phyloP scores from a whole-genome alignment of 2,888 invertebrate genomes.

The Dolomedes plantarius region DNA sequence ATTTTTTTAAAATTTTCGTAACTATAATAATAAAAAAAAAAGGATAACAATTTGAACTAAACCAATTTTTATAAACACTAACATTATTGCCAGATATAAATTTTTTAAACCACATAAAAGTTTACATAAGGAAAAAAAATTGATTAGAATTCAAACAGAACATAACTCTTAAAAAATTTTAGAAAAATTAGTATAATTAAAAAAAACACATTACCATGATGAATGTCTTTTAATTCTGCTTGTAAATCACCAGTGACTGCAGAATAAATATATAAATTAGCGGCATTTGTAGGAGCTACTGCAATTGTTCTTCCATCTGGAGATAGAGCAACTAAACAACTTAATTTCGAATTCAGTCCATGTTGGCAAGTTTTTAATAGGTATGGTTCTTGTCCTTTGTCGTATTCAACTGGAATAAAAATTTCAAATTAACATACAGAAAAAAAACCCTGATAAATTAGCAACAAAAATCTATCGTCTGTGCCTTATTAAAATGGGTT shows the following conservation, averaged over 20 bases:
- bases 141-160: too few species aligned
- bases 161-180: too few species aligned
- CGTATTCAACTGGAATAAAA: constrained; percentile 84
- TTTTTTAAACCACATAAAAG: too few species aligned
- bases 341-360: constrained; percentile 77
- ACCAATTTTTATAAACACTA: too few species aligned
- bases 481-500: neutral
- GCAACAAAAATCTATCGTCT: neutral
- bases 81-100: too few species aligned
- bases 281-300: constrained; percentile 82
- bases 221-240: constrained; percentile 82
- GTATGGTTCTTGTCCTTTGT: constrained; percentile 86
- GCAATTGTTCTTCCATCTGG: constrained; percentile 87
- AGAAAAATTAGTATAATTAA: too few species aligned
- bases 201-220: constrained; percentile 77
- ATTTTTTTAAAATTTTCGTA: too few species aligned
- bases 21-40: too few species aligned
- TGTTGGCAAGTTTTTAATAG: constrained; percentile 82
- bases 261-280: constrained; percentile 84
- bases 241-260: constrained; percentile 83
- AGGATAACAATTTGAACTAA: too few species aligned
- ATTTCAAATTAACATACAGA: neutral
- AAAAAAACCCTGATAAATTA: neutral
- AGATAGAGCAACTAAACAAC: constrained; percentile 83
- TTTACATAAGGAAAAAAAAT: too few species aligned